Evolutionary conservation across 2,888 invertebrate species (phyloP), one percentile per base, ranked within the genome.

Genomic region (Arenicola marina): DNA sequence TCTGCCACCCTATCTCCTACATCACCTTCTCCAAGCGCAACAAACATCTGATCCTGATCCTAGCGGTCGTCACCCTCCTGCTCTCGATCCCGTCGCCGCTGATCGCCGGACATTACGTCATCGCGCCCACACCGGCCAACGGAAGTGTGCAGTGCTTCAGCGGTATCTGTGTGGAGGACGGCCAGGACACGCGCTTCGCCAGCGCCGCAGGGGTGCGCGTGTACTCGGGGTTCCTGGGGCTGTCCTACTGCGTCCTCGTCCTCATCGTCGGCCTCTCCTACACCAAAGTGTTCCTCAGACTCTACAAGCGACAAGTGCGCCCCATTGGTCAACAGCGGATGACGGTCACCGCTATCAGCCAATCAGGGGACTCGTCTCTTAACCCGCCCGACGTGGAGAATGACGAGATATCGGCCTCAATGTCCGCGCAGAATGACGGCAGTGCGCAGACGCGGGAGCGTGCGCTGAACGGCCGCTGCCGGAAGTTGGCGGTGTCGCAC

Each of bases 51-150:
- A 68, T 74, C 45, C 24, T 67, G 29, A 61, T 66, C 4, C 72
- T 75, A 26, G 44, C 68, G 15, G 29, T 69, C 1, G 26, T 73
- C 1, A 69, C 73, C 57, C 51, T 66, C n/a, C 18, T 70, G 0
- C 28, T 75, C 2, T 69, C 74, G 2, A 57, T 66, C 2, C 75
- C 75, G 57, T 71, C 75, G 15, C 74, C 72, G n/a, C 71, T 75
- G 1, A 61, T 63, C 18, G 62, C 65, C 2, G 59, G 54, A 4
- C 38, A 66, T 1, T 70, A 69, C n/a, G 55, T 61, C 11, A 18
- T 34, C 4, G 24, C 2, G 32, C 18, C 31, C 33, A 18, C 26
- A 31, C 15, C 26, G 18, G n/a, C 7, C 3, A 67, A 71, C 31
- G 61, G 73, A n/a, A 61, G 61, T 32, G 74, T 73, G 55, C 56